Evolutionary conservation across 2,113 vertebrate species (phyloP), one percentile per base, ranked within the genome.

Genomic region (Erythrocebus patas): DNA sequence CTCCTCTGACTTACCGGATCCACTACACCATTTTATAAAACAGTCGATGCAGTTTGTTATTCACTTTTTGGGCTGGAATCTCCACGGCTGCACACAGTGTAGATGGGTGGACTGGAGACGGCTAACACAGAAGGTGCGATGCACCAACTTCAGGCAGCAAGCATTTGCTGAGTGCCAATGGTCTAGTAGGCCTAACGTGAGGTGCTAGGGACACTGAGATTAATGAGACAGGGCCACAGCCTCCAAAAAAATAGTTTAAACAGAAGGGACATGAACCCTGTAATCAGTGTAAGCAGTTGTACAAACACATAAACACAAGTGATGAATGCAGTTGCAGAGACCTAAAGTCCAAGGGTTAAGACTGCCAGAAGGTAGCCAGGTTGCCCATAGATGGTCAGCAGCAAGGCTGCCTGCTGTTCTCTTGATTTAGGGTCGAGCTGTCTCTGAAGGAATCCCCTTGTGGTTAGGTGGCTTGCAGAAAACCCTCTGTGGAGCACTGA

Each of bases 291-390:
- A 35, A 72, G 61, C 81, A 14, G 22, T 13, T 76, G 81, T 82
- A 40, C 64, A 87, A 95, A 95, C 85, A 96, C 80, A 48, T 27
- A 66, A 52, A 38, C 95, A 92, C 92, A 11, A 68, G 57, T 70
- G 95, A 57, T 83, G 35, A 76, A 78, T 57, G 59, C 11, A 9
- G 25, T 22, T 59, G 38, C 50, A 16, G 68, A 4, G 83, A 92
- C 40, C 11, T 89, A 91, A 76, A 91, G 92, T 92, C 64, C 66
- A 25, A 16, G 27, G 35, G 70, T 30, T 27, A n/a, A 86, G 48
- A 0, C 35, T 82, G 35, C 40, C 40, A 3, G 32, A 92, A 68
- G 85, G 79, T 81, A 55, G 16, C 9, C 12, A 23, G 12, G 43
- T 12, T n/a, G 50, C 45, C 45, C 38, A 1, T 13, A 3, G 68